These are phyloP conservation scores for Hydrozoanthus gracilis DNA, from an alignment of 92 coral and sea anemone species.

Conservation along the genomic window DNA sequence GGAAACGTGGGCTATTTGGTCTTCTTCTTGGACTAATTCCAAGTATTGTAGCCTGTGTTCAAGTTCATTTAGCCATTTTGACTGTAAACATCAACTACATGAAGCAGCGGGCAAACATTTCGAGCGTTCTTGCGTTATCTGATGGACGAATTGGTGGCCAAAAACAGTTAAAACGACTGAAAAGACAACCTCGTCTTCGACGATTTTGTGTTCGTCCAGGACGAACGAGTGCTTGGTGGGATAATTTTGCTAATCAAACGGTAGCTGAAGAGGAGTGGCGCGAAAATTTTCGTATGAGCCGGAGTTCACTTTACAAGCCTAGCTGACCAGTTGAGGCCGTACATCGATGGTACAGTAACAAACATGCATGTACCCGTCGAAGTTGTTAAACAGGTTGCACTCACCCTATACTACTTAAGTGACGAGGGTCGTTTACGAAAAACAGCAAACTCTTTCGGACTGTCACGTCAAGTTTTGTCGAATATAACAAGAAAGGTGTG, in stretches of 20 bases:
- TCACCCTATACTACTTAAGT: slow-evolving; percentile 53
- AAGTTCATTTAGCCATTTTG: slow-evolving; percentile 17
- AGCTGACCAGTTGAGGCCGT: slow-evolving; percentile 34
- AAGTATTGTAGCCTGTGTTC: background rate
- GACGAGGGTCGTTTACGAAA: slow-evolving; percentile 63
- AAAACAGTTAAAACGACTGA: slow-evolving; percentile 16
- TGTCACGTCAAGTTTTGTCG: slow-evolving; percentile 43
- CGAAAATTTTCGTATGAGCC: slow-evolving; percentile 8
- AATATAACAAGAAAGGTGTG: slow-evolving; percentile 40
- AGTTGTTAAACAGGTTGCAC: slow-evolving; percentile 63
- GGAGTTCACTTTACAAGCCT: slow-evolving; percentile 11
- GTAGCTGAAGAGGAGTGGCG: slow-evolving; percentile 14
- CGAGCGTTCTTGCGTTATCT: slow-evolving; percentile 4
- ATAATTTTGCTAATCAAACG: background rate
- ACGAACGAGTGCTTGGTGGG: slow-evolving; percentile 27
- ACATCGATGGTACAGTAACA: slow-evolving; percentile 47
- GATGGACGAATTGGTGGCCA: slow-evolving; percentile 18
- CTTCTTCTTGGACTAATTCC: background rate
- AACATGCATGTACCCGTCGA: slow-evolving; percentile 45
- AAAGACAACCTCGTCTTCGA: slow-evolving; percentile 9
- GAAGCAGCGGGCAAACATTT: slow-evolving; percentile 20
- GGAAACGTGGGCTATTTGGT: slow-evolving; percentile 39
- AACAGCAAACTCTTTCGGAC: slow-evolving; percentile 63
- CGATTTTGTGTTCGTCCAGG: slow-evolving; percentile 32
- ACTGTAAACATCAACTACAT: slow-evolving; percentile 19